Base-by-base conservation (phyloP, 2,797 vertebrate species). In the Notamacropus eugenii region DNA sequence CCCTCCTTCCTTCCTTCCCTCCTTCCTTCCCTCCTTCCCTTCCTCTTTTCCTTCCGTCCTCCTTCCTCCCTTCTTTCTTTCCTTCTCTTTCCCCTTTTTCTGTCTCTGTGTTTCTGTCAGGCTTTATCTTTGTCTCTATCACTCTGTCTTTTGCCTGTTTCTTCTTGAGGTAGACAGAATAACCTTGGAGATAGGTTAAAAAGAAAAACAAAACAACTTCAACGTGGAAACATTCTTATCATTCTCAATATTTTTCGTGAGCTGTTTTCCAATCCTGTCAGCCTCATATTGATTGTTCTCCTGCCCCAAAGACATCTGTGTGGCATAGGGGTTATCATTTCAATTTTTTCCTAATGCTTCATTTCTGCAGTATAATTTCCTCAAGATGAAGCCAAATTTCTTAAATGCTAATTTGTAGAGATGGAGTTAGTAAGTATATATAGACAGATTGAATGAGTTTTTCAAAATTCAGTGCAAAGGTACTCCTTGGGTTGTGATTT, bases 401-500 rank as follows among this genome's bases (percentile, higher is more conserved):
- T 87, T 24, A 40, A 3, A 27, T 87, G 40, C 74, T 87, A 46
- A 87, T 87, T 87, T 46, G 74, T 87, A 87, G 22, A 50, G 40
- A 11, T 46, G 74, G 40, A 87, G 82, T 92, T 93, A n/a, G 95
- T 91, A 91, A n/a, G 93, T 92, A 1, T 14, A 92, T n/a, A 56
- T 14, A 58, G 13, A n/a, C 55, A 93, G 90, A 59, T 96, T 91
- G 91, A 94, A 90, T 95, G 62, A 93, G 90, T 19, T 82, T 40
- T 93, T 93, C 58, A 95, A 96, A 27, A 28, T 74, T 92, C 16
- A 27, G 90, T 96, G 8, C 40, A 92, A 95, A 97, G 57, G 12
- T 97, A 93, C 91, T 96, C 27, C 93, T 90, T 95, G 91, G 40
- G 59, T 59, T 94, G 9, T 87, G 90, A 90, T 95, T 95, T 28